A percentile compares a stretch with the other conserved stretches of the same genome.
Conservation (phyloP, 2,888 invertebrate species). For the Xanthia icteritia region DNA sequence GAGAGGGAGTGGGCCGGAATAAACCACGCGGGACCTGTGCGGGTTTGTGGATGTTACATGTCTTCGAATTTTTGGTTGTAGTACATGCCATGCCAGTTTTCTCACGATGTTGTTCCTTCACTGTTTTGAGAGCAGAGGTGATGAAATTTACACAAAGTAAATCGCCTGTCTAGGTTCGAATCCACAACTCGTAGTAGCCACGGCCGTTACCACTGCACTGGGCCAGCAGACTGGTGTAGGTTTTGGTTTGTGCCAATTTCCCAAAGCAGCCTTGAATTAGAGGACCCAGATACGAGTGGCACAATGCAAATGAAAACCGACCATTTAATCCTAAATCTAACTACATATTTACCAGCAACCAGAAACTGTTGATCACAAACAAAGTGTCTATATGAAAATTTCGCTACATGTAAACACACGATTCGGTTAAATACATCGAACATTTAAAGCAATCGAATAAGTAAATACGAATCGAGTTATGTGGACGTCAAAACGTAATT, state of each 20-base stretch:
- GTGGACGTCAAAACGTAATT: conserved; percentile 71
- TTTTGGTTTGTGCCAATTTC: background rate
- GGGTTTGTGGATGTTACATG: background rate
- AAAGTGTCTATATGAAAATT: conserved; percentile 1
- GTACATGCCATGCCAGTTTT: background rate
- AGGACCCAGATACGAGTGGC: background rate
- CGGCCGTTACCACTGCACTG: background rate
- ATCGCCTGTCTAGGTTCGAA: background rate
- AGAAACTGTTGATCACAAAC: conserved; percentile 14
- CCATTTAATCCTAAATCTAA: background rate
- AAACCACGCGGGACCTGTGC: background rate
- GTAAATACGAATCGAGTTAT: conserved; percentile 69
- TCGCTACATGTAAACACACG: conserved; percentile 18
- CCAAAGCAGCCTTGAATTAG: background rate
- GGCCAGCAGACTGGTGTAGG: background rate
- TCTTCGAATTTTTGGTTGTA: background rate
- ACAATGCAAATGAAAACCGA: background rate
- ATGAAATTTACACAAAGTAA: background rate
- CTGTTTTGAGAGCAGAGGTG: background rate
- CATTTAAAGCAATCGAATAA: conserved; percentile 64
- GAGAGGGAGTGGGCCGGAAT: background rate
- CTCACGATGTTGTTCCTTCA: background rate
- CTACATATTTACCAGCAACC: background rate
- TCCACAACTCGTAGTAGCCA: background rate
- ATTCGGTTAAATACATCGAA: conserved; percentile 37